Evolutionary conservation across 2,888 invertebrate genomes (phyloP), one percentile per base, ranked within the genome.

Genomic region (Hofmannophila pseudospretella): DNA sequence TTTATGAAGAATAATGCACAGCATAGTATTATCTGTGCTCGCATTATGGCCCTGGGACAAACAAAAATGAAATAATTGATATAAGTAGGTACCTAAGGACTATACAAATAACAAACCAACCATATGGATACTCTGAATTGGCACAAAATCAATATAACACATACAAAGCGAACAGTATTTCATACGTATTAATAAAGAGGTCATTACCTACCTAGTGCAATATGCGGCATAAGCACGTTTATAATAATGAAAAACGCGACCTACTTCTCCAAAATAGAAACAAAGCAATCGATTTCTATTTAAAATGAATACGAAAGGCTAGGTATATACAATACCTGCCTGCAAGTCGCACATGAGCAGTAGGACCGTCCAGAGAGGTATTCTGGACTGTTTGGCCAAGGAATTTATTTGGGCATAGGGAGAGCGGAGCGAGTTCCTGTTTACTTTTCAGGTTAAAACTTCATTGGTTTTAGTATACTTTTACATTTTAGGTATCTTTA

Each of bases 251-350:
- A 51, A 44, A 51, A 45, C 42, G 39, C 55, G 68, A 66, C 68
- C 72, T 64, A 66, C 60, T 63, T 68, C 54, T 67, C 73, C 43
- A 54, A 60, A 73, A 74, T 64, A 74, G 69, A 63, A 66, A 61
- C 61, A 58, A 62, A 58, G 43, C 57, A 61, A 81, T 81, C 74
- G 77, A 81, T 81, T 75, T 76, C 69, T 70, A 73, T 79, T 73
- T 70, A 61, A 62, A 61, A 67, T 50, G 58, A 59, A 53, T 49
- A 55, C 50, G 54, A 52, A 55, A 58, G 58, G 60, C 63, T 64
- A 55, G 44, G 44, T 43, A 39, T 16, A 46, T 34, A 49, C 55
- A 56, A 62, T 55, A 63, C 60, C 45, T 42, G 43, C 38, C 32
- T 38, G 33, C 9, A 46, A 47, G 38, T 52, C 66, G 65, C 78